phyloP scores from a whole-genome alignment of 2,888 invertebrate species.

The Erannis defoliaria region DNA sequence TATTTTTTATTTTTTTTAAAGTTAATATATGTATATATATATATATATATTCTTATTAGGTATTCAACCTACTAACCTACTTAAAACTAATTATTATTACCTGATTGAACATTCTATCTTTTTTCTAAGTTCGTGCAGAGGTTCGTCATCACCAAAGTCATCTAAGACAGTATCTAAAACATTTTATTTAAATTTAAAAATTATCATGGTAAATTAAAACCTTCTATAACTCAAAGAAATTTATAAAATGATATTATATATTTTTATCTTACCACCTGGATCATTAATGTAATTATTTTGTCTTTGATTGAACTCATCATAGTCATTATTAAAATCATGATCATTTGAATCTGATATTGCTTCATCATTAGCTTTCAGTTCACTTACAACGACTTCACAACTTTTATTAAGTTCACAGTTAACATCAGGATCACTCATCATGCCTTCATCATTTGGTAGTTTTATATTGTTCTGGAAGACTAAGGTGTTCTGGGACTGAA shows the following conservation, averaged over 20 bases:
- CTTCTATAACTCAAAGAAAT: background rate
- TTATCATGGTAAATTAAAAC: background rate
- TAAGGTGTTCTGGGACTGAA: conserved; percentile 69
- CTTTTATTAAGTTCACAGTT: conserved; percentile 22
- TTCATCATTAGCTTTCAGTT: conserved; percentile 43
- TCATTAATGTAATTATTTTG: conserved; percentile 2
- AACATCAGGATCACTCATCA: conserved; percentile 1
- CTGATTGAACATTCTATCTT: conserved; percentile 24
- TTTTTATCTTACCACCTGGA: conserved; percentile 10
- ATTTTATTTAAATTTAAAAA: background rate
- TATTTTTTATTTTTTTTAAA: no score
- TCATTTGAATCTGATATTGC: background rate
- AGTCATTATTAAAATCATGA: conserved; percentile 1
- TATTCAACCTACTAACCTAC: no score
- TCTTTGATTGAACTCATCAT: background rate
- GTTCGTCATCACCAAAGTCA: conserved; percentile 25
- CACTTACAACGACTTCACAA: conserved; percentile 22
- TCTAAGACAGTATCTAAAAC: conserved; percentile 11
- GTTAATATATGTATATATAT: no score
- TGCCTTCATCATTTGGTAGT: conserved; percentile 37
- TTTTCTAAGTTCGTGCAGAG: conserved; percentile 22
- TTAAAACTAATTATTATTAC: no score
- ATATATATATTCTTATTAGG: no score
- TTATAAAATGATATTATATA: background rate
- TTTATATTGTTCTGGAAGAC: conserved; percentile 50